Percentiles rank a stretch among this genome's conserved stretches.
These are phyloP conservation scores for Trachelus tabidus DNA, from an alignment of 2,888 invertebrate species.

Conservation along the genomic window DNA sequence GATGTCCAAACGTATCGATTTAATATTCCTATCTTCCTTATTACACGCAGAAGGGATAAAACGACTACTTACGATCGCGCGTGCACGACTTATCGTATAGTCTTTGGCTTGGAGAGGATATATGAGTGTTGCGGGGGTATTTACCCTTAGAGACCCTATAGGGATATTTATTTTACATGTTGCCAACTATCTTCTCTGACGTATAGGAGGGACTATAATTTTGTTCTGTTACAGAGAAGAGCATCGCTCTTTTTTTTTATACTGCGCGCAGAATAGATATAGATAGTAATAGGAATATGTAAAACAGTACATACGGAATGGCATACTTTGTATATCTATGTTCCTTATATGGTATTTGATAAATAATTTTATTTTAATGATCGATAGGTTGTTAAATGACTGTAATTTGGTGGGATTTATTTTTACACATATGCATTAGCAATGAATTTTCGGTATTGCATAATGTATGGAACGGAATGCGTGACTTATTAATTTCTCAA, in stretches of 20 bases:
- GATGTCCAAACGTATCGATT: conserved; percentile 24
- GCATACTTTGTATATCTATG: not conserved
- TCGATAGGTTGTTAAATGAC: not conserved
- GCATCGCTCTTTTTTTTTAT: not conserved
- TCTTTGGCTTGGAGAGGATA: not conserved
- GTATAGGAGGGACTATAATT: not conserved
- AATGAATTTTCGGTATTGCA: too few species aligned
- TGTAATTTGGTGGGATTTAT: not conserved
- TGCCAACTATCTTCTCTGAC: not conserved
- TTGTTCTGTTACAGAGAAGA: not conserved
- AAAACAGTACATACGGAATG: not conserved
- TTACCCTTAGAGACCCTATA: not conserved
- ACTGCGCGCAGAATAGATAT: not conserved
- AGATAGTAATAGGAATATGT: not conserved
- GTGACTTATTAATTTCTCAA: not conserved
- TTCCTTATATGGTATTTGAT: not conserved
- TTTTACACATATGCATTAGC: not conserved
- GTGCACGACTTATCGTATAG: not conserved
- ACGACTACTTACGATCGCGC: not conserved
- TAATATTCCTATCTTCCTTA: conserved; percentile 52
- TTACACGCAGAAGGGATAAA: conserved; percentile 33
- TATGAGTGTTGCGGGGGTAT: not conserved
- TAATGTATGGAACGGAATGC: too few species aligned
- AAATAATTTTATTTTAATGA: not conserved
- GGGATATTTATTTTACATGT: not conserved